phyloP scores from a whole-genome alignment of 2,797 vertebrate genomes.

The Podargus strigoides region DNA sequence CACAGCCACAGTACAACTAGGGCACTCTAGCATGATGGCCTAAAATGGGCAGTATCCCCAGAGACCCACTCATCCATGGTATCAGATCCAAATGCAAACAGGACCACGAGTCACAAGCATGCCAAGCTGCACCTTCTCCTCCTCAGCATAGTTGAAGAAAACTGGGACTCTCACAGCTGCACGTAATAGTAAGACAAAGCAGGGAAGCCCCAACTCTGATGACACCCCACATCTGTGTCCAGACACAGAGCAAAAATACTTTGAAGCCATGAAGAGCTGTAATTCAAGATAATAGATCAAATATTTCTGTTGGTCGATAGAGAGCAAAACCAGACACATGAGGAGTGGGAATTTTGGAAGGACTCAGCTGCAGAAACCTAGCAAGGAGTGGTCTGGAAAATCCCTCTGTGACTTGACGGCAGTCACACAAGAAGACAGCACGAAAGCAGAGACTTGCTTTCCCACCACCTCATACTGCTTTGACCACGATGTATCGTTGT shows the following conservation, averaged over 20 bases:
- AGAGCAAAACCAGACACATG: not conserved
- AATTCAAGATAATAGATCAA: not conserved
- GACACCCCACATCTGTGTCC: not conserved
- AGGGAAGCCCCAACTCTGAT: not conserved
- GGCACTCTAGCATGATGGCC: rapidly evolving
- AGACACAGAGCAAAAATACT: not conserved
- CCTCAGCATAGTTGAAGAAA: not conserved
- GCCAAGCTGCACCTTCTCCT: not conserved
- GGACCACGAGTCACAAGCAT: not conserved
- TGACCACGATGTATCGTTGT: not conserved
- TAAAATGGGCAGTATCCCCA: not conserved
- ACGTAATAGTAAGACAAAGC: not conserved
- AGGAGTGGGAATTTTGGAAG: not conserved
- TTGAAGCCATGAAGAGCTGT: not conserved
- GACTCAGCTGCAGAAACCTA: not conserved
- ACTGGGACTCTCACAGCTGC: not conserved
- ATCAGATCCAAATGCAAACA: not conserved
- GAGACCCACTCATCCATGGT: not conserved
- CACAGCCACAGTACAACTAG: not conserved
- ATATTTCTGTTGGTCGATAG: not conserved
- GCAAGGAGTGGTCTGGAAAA: not conserved
- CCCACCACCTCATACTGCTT: not conserved
- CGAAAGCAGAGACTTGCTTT: not conserved
- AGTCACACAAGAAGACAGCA: not conserved
- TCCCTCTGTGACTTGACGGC: not conserved